Conservation (phyloP, 2,113 vertebrate genomes). For the Xenopus laevis region DNA sequence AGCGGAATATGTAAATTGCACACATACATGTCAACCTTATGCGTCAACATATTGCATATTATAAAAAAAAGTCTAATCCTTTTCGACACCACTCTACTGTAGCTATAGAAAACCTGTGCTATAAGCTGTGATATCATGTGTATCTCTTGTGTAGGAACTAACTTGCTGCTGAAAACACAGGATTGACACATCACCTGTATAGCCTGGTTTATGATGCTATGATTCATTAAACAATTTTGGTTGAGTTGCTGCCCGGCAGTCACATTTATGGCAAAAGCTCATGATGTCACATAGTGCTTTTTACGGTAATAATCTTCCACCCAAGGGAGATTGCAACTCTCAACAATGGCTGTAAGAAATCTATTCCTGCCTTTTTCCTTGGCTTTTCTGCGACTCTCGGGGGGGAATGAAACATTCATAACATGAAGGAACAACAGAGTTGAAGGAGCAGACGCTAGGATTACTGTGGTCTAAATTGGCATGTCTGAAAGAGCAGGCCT, state of each 20-base stretch:
- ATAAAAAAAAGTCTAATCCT: too few relatives aligned
- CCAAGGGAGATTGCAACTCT: slow-evolving; percentile 33
- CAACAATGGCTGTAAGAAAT: slow-evolving; percentile 44
- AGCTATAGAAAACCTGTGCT: not conserved
- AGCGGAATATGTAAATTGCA: too few relatives aligned
- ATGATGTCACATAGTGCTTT: slow-evolving; percentile 41
- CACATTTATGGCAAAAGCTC: slow-evolving; percentile 19
- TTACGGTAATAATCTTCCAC: slow-evolving; percentile 41
- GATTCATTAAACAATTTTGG: slow-evolving; percentile 35
- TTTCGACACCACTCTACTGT: not conserved
- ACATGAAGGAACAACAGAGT: slow-evolving; percentile 25
- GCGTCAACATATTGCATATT: too few relatives aligned
- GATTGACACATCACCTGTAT: slow-evolving; percentile 11
- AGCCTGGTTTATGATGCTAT: slow-evolving; percentile 17
- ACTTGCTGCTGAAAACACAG: not conserved
- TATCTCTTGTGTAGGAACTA: too few relatives aligned
- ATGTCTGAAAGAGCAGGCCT: slow-evolving; percentile 30
- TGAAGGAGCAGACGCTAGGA: slow-evolving; percentile 41
- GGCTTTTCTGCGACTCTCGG: slow-evolving; percentile 34
- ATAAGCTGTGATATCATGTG: too few relatives aligned
- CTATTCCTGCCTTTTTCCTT: slow-evolving; percentile 41
- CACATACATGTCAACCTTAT: too few relatives aligned
- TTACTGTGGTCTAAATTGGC: slow-evolving; percentile 41
- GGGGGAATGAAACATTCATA: slow-evolving; percentile 44
- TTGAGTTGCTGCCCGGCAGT: slow-evolving; percentile 15